Conservation (phyloP, 2,888 invertebrate species). For the Anaspis maculata region DNA sequence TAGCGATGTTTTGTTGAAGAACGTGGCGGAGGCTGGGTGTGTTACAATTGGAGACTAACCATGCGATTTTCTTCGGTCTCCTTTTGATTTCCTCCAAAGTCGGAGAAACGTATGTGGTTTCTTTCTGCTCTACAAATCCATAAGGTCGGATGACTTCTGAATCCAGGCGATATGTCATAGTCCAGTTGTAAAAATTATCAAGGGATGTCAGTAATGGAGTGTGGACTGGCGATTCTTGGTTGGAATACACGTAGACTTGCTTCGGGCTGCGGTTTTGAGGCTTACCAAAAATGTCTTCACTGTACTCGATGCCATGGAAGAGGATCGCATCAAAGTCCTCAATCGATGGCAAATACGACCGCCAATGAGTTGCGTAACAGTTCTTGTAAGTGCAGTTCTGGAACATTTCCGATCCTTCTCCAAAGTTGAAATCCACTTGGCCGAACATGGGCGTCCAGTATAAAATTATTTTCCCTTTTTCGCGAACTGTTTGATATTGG, state of each 20-base stretch:
- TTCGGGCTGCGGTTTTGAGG: constrained; percentile 34
- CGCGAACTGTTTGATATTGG: too few relatives aligned
- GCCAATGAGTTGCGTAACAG: constrained; percentile 43
- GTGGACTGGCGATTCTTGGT: constrained; percentile 43
- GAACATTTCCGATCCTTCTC: constrained; percentile 20
- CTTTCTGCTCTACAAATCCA: constrained; percentile 17
- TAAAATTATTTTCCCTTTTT: too few relatives aligned
- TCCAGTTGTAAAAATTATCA: constrained; percentile 47
- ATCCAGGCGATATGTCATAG: constrained; percentile 49
- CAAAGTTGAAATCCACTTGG: constrained; percentile 19
- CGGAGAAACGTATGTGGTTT: constrained; percentile 19
- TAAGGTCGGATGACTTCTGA: constrained; percentile 39
- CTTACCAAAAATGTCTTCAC: constrained; percentile 19
- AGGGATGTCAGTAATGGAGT: constrained; percentile 20
- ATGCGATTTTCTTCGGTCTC: constrained; percentile 47
- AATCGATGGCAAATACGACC: constrained; percentile 29
- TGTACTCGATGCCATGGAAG: constrained; percentile 43
- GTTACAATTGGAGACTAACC: constrained; percentile 50
- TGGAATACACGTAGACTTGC: constrained; percentile 46
- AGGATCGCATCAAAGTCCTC: constrained; percentile 46
- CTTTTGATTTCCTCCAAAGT: constrained; percentile 14
- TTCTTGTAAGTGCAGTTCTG: constrained; percentile 35
- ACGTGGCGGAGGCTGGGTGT: constrained; percentile 42
- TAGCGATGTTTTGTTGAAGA: constrained; percentile 44
- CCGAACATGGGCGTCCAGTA: constrained; percentile 26